Conservation (phyloP, 2,113 vertebrate genomes). For the Pseudonaja textilis region DNA sequence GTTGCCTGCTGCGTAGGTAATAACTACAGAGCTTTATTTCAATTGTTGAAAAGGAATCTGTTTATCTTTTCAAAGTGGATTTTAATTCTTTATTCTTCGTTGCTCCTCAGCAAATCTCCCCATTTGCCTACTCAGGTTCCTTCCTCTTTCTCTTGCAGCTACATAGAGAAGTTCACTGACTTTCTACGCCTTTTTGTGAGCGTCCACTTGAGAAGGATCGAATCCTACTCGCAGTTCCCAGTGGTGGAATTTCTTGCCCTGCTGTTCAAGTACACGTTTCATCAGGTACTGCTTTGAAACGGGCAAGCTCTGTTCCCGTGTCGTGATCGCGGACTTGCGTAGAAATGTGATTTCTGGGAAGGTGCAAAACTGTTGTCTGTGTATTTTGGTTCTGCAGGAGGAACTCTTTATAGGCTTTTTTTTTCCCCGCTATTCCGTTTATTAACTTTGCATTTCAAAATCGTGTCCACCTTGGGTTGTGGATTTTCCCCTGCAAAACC, state of each 20-base stretch:
- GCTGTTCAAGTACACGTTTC: conserved; percentile 97
- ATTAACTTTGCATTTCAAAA: background rate
- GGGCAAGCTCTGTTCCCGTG: background rate
- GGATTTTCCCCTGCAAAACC: background rate
- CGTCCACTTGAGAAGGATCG: conserved; percentile 92
- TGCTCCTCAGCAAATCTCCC: background rate
- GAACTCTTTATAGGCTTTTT: background rate
- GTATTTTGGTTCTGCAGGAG: background rate
- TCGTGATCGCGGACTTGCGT: background rate
- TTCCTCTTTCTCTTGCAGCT: conserved; percentile 72
- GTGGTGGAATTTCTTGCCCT: conserved; percentile 94
- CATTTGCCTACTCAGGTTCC: background rate
- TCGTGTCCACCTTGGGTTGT: background rate
- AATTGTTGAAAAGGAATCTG: conserved; percentile 42
- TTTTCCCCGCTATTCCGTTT: background rate
- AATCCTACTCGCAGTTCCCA: conserved; percentile 94
- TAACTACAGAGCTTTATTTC: conserved; percentile 71
- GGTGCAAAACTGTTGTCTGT: background rate
- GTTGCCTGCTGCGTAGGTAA: conserved; percentile 75
- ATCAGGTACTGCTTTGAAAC: conserved; percentile 80
- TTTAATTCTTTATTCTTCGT: conserved; percentile 24
- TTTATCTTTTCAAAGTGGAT: conserved; percentile 44
- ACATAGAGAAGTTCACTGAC: conserved; percentile 98
- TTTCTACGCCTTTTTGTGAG: conserved; percentile 97
- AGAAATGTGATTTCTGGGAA: background rate